Evolutionary conservation across 2,797 vertebrate species (phyloP).

Genomic region (Dicrostonyx torquatus): DNA sequence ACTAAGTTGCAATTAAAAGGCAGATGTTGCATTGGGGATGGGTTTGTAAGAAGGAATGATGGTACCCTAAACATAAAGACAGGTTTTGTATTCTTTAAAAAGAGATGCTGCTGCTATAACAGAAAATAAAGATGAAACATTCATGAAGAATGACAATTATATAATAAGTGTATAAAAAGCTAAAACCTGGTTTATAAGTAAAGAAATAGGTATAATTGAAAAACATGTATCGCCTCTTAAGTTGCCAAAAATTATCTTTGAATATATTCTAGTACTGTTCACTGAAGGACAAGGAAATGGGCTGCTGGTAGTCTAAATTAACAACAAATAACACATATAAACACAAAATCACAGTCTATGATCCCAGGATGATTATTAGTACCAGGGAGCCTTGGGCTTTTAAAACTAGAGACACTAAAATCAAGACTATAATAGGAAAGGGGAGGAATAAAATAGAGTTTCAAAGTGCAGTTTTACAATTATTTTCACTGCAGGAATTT

Average conservation of each 20-base stretch:
- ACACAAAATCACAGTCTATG: constrained; percentile 36
- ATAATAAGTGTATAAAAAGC: not conserved
- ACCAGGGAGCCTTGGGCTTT: constrained; percentile 44
- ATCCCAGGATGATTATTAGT: not conserved
- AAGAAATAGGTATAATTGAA: not conserved
- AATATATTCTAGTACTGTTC: constrained; percentile 15
- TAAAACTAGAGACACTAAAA: constrained; percentile 55
- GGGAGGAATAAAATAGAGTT: not conserved
- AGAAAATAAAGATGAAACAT: not conserved
- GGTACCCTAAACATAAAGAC: not conserved
- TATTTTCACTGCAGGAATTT: constrained; percentile 58
- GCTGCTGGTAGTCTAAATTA: not conserved
- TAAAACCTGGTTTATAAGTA: constrained; percentile 1
- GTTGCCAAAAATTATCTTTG: constrained; percentile 24
- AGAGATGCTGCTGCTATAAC: not conserved
- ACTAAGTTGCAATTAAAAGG: constrained; percentile 14
- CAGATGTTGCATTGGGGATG: not conserved
- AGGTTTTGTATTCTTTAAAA: constrained; percentile 1
- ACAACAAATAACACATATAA: constrained; percentile 44
- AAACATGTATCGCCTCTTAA: not conserved
- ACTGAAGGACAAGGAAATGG: not conserved
- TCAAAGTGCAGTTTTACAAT: constrained; percentile 32
- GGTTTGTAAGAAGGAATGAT: not conserved
- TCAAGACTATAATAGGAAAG: not conserved
- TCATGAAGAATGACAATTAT: not conserved